Evolutionary conservation across 2,113 vertebrate species (phyloP).

Genomic region (Nothocercus julius): DNA sequence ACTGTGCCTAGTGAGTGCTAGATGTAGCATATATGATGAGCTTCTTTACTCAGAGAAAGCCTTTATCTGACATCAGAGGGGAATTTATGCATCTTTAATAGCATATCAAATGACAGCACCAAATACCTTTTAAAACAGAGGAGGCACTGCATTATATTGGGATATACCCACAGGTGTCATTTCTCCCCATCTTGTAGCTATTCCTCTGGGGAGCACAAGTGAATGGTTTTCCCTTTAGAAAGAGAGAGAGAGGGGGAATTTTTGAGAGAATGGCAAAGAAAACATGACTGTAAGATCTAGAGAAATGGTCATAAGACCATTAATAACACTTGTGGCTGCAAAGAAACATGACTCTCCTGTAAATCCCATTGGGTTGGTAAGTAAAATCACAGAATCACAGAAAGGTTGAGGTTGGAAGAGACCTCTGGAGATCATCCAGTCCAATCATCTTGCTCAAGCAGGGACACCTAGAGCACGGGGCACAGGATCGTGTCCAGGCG

Average conservation of each 20-base stretch:
- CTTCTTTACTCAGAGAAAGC: not conserved
- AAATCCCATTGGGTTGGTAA: conserved; percentile 5
- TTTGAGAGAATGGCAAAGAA: conserved; percentile 7
- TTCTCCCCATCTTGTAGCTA: conserved; percentile 12
- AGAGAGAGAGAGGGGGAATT: not conserved
- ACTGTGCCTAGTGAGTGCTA: not conserved
- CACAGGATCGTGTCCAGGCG: no score
- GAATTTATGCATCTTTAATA: conserved; percentile 14
- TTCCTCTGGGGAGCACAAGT: conserved; percentile 37
- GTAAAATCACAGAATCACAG: not conserved
- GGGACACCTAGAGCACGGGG: not conserved
- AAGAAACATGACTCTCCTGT: not conserved
- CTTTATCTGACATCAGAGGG: not conserved
- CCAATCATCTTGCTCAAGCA: not conserved
- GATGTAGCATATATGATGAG: not conserved
- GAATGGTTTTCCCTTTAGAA: conserved; percentile 48
- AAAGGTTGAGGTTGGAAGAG: not conserved
- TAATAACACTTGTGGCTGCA: not conserved
- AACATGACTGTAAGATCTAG: not conserved
- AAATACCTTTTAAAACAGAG: conserved; percentile 62
- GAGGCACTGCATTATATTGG: not conserved
- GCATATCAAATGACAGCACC: conserved; percentile 43
- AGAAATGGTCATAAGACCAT: conserved; percentile 13
- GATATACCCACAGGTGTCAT: conserved; percentile 52
- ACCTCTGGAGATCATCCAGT: not conserved